phyloP scores from a whole-genome alignment of 2,797 vertebrate species.

The Adrianichthys oophorus region DNA sequence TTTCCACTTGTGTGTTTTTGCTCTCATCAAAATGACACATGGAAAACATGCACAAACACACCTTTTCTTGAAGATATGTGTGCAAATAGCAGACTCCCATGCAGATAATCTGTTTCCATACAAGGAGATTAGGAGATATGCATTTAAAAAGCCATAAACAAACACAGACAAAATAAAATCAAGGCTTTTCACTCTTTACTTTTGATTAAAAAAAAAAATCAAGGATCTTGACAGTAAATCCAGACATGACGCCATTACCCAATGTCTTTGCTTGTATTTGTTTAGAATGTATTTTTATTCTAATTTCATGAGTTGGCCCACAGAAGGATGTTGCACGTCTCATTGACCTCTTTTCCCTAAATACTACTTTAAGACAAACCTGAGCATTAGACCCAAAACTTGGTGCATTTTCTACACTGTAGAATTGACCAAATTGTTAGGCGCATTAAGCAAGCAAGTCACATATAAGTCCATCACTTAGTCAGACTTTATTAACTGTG shows the following conservation, averaged over 20 bases:
- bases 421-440: no score
- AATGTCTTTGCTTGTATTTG: slow-evolving; percentile 60
- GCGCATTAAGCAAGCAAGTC: no score
- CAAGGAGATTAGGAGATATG: no score
- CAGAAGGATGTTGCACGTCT: slow-evolving; percentile 39
- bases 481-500: no score
- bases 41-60: slow-evolving; percentile 34
- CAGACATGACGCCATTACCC: slow-evolving; percentile 47
- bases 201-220: slow-evolving; percentile 4
- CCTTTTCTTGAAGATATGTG: not conserved
- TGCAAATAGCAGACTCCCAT: slow-evolving; percentile 3
- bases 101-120: no score
- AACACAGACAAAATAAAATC: slow-evolving; percentile 1
- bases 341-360: slow-evolving; percentile 48
- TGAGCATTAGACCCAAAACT: no score
- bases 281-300: slow-evolving; percentile 53
- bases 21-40: slow-evolving; percentile 61
- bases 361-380: slow-evolving; percentile 58
- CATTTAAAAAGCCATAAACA: not conserved
- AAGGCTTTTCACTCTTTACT: not conserved
- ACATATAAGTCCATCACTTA: no score
- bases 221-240: slow-evolving; percentile 16
- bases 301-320: slow-evolving; percentile 50
- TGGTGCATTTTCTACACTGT: no score
- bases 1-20: slow-evolving; percentile 77